A percentile compares a stretch with the other conserved stretches of the same genome.
Evolutionary conservation across 2,113 vertebrate species (phyloP).

Genomic region (Cheirogaleus medius): DNA sequence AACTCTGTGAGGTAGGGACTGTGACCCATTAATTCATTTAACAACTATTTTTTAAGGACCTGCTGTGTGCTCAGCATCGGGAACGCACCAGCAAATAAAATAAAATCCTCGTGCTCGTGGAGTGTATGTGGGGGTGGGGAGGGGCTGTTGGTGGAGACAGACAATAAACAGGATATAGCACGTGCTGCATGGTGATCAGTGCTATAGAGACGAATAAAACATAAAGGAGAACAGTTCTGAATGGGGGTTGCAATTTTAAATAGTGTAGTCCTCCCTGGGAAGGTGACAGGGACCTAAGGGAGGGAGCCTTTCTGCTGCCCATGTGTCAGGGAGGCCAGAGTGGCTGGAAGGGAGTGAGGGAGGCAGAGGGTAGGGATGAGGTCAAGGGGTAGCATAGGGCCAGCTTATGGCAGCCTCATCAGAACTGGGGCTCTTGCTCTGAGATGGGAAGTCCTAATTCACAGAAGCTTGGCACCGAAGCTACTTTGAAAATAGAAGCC

Average conservation of each 20-base stretch:
- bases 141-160: neutral
- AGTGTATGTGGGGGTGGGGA: neutral
- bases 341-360: no score
- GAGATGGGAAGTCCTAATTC: neutral
- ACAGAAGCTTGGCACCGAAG: neutral
- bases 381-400: neutral
- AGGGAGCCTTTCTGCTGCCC: neutral
- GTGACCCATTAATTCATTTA: neutral
- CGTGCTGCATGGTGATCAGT: neutral
- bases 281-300: neutral
- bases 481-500: slow-evolving; percentile 57
- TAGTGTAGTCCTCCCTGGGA: neutral
- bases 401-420: neutral
- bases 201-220: neutral
- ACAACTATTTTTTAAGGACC: neutral
- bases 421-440: neutral
- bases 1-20: neutral
- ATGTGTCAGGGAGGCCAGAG: neutral
- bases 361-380: neutral
- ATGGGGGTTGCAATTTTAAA: neutral
- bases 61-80: neutral
- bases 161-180: neutral
- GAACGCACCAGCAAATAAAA: neutral
- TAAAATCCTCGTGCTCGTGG: neutral
- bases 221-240: neutral